Conservation (phyloP, 2,797 vertebrate genomes). For the Rhinatrema bivittatum region DNA sequence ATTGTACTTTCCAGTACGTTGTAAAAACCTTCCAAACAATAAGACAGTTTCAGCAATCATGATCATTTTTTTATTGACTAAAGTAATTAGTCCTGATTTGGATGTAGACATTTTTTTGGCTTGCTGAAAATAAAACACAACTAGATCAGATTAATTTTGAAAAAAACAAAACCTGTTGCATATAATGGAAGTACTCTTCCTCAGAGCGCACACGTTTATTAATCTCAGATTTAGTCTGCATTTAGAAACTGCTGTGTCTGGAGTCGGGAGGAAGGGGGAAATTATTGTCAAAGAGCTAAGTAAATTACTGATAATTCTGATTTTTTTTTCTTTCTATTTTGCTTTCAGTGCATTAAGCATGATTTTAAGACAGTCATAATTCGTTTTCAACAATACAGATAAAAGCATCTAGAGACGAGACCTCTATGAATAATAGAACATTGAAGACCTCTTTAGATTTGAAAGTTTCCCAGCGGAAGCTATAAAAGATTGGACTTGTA, state of each 20-base stretch:
- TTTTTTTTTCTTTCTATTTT: neutral
- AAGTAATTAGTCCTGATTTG: no score
- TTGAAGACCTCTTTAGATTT: conserved; percentile 25
- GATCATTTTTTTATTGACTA: no score
- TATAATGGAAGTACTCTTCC: neutral
- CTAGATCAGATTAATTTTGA: neutral
- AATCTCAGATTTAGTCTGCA: neutral
- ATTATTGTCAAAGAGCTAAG: conserved; percentile 6
- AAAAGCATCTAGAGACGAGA: conserved; percentile 20
- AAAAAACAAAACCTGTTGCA: neutral
- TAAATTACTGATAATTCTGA: neutral
- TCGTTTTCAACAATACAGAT: conserved; percentile 27
- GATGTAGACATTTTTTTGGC: no score
- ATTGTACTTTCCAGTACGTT: no score
- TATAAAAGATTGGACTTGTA: conserved; percentile 20
- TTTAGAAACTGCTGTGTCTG: conserved; percentile 6
- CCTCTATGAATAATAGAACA: conserved; percentile 29
- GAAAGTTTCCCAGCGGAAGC: conserved; percentile 23
- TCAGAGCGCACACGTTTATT: conserved; percentile 3
- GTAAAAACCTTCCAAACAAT: no score
- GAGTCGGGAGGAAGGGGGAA: no score
- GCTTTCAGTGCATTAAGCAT: conserved; percentile 13
- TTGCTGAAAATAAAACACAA: conserved; percentile 10
- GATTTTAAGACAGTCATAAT: conserved; percentile 17
- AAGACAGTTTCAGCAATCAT: no score